Evolutionary conservation across 1,140 invertebrate genomes (phyloP), one percentile per base, ranked within the genome.

Genomic region (Sinella curviseta): DNA sequence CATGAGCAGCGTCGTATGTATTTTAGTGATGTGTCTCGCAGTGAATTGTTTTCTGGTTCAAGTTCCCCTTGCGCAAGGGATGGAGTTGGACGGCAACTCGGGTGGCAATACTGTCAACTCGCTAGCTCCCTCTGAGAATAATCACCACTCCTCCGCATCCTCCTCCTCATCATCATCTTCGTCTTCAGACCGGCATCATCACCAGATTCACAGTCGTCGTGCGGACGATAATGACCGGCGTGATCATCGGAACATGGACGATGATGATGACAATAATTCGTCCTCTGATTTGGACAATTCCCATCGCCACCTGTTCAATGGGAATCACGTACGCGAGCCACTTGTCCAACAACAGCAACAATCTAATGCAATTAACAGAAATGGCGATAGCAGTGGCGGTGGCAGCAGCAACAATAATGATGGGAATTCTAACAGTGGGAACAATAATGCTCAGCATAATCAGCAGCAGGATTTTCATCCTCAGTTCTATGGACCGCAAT

Each of bases 251-350:
- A n/a, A 17, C 16, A 26, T 12, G 3, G 57, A 65, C 14, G 24
- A 70, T 16, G 65, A 70, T 70, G 65, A 70, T 8, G 65, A 33
- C 26, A 48, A 48, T 20, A 20, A 48, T 20, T 48, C 39, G 8
- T 48, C 39, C 39, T 48, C 39, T 8, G 39, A 48, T 48, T n/a
- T 70, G 31, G 65, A 70, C 31, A 70, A 33, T 33, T 17, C 3
- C 31, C 65, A 60, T 60, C 14, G 24, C 57, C 14, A 70, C 30
- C 8, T 30, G 31, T 65, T 65, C 26, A 70, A 31, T 33, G 65
- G 65, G 3, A 70, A 70, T 70, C 65, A 70, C 65, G 65, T 70
- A 12, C 65, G 65, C 12, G 65, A 70, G 65, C 65, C 65, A 33
- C 26, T 70, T 60, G 24, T 60, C 57, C 12, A 60, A 12, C 26